Evolutionary conservation across 2,888 invertebrate species (phyloP).

Genomic region (Drosophila neotestacea): DNA sequence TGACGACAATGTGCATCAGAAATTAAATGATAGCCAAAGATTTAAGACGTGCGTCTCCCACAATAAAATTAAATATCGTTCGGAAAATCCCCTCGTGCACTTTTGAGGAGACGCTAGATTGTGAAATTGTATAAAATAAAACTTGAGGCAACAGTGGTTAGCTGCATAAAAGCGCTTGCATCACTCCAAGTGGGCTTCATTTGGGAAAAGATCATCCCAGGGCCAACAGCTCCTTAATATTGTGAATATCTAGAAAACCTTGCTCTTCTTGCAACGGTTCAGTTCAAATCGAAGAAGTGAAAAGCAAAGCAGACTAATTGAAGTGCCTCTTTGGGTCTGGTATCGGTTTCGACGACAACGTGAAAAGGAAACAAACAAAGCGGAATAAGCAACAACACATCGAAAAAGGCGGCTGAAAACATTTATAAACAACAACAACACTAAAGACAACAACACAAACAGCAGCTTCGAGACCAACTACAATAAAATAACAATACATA

Average conservation of each 20-base stretch:
- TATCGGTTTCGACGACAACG: conserved; percentile 43
- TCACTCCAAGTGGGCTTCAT: conserved; percentile 31
- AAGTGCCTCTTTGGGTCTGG: conserved; percentile 40
- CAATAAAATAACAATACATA: conserved; percentile 38
- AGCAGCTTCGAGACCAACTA: conserved; percentile 37
- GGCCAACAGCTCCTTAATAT: conserved; percentile 19
- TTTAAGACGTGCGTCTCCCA: conserved; percentile 57
- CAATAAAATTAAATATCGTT: conserved; percentile 19
- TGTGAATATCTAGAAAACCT: neutral
- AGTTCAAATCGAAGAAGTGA: conserved; percentile 47
- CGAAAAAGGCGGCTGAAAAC: conserved; percentile 54
- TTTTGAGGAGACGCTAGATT: conserved; percentile 35
- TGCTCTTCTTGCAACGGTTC: conserved; percentile 6
- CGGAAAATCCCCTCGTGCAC: conserved; percentile 57
- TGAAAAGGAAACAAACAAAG: conserved; percentile 71
- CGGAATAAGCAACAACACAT: conserved; percentile 64
- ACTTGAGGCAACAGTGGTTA: conserved; percentile 2
- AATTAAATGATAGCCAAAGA: conserved; percentile 38
- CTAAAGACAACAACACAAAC: conserved; percentile 31
- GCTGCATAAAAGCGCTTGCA: conserved; percentile 53
- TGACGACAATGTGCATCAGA: conserved; percentile 30
- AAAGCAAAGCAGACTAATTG: conserved; percentile 63
- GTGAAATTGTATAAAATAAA: conserved; percentile 24
- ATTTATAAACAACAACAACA: conserved; percentile 53
- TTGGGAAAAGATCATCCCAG: conserved; percentile 44